phyloP scores from a whole-genome alignment of 2,888 invertebrate species.

The Idaea straminata region DNA sequence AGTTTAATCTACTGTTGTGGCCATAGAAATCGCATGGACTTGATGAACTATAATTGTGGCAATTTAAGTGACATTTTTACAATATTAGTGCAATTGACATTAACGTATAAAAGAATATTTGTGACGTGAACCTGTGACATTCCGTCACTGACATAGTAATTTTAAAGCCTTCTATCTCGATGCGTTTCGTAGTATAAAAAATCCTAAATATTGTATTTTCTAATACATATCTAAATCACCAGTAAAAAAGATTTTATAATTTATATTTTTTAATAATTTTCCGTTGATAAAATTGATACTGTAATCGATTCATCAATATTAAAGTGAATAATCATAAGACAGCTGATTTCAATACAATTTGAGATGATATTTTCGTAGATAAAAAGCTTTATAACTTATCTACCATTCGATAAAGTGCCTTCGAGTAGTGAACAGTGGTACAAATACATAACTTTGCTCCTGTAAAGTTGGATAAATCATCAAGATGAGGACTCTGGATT shows the following conservation, averaged over 20 bases:
- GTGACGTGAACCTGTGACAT: too few species aligned
- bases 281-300: not conserved
- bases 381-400: not conserved
- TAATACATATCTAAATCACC: too few species aligned
- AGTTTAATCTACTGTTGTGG: too few species aligned
- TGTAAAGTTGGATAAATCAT: not conserved
- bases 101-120: too few species aligned
- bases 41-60: too few species aligned
- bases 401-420: not conserved
- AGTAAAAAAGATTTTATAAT: not conserved
- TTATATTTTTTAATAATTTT: not conserved
- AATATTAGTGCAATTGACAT: too few species aligned
- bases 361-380: not conserved
- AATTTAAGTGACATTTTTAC: too few species aligned
- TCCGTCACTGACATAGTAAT: too few species aligned
- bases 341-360: not conserved
- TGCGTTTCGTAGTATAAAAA: too few species aligned
- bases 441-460: not conserved
- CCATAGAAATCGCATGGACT: too few species aligned
- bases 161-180: too few species aligned
- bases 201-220: too few species aligned
- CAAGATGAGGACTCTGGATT: conserved; percentile 55
- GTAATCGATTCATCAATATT: not conserved
- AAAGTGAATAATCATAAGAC: not conserved
- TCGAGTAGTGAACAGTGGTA: not conserved